Conservation (phyloP, 1,140 invertebrate genomes). For the Gonatopus flavifemur region DNA sequence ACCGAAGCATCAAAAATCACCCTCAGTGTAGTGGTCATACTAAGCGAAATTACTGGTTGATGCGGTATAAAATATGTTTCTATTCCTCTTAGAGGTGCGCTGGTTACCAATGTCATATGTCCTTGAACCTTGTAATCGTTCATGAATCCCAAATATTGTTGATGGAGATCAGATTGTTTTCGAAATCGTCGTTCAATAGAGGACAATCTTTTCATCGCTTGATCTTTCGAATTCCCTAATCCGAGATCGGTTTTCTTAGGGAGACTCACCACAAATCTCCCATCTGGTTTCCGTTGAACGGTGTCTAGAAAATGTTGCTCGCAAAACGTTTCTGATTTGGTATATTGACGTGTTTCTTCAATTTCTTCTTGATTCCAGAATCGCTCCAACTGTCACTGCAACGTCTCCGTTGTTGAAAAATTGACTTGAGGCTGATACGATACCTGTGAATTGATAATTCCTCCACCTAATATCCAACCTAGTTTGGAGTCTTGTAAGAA, state of each 20-base stretch:
- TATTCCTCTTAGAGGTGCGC: not conserved
- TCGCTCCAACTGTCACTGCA: not conserved
- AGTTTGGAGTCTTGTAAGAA: not conserved
- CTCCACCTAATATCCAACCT: not conserved
- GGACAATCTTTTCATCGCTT: conserved; percentile 9
- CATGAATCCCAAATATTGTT: not conserved
- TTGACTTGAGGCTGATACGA: not conserved
- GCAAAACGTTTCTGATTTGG: conserved; percentile 7
- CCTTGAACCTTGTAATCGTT: not conserved
- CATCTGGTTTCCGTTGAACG: not conserved
- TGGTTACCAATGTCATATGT: not conserved
- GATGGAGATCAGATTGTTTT: not conserved
- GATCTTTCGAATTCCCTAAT: conserved; percentile 12
- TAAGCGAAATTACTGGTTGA: too few relatives aligned
- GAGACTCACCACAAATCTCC: conserved; percentile 15
- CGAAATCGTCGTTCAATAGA: not conserved
- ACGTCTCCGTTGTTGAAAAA: not conserved
- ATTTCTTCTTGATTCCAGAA: not conserved
- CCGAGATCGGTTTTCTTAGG: not conserved
- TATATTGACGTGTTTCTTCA: not conserved
- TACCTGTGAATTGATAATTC: not conserved
- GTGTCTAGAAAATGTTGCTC: conserved; percentile 14
- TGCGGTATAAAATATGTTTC: too few relatives aligned
- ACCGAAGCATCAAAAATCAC: too few relatives aligned
- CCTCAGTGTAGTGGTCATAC: too few relatives aligned